These are phyloP conservation scores for Triplophysa siluroides DNA, from an alignment of 2,113 vertebrate species.

Conservation along the genomic window DNA sequence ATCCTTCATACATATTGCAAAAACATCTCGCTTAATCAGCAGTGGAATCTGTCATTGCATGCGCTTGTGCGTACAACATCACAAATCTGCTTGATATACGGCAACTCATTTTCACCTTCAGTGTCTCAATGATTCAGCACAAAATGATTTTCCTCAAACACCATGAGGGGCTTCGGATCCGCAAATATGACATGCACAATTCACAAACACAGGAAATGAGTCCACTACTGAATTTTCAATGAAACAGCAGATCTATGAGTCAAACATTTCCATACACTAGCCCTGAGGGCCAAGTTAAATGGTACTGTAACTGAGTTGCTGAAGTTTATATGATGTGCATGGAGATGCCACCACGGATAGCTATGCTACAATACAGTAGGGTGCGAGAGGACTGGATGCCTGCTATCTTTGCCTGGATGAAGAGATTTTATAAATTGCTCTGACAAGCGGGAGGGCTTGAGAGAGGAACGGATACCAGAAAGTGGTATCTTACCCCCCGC, in stretches of 20 bases:
- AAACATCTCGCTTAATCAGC: slow-evolving; percentile 32
- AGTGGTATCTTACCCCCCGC: background rate
- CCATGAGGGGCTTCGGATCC: background rate
- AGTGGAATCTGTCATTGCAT: background rate
- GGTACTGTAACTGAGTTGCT: background rate
- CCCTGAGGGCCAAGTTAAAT: background rate
- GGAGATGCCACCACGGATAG: background rate
- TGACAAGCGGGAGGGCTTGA: slow-evolving; percentile 52
- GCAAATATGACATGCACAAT: background rate
- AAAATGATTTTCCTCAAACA: slow-evolving; percentile 55
- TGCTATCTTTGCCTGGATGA: slow-evolving; percentile 28
- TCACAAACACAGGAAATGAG: slow-evolving; percentile 13
- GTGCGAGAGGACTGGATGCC: background rate
- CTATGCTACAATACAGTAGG: background rate
- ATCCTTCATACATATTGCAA: background rate
- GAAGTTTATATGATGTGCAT: background rate
- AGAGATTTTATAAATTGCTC: slow-evolving; percentile 56
- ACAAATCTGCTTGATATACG: slow-evolving; percentile 66
- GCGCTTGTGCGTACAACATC: slow-evolving; percentile 55
- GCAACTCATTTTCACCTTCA: slow-evolving; percentile 54
- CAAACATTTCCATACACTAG: background rate
- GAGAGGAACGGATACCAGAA: slow-evolving; percentile 14
- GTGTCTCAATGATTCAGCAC: slow-evolving; percentile 64
- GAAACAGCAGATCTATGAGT: background rate
- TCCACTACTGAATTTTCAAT: background rate